Evolutionary conservation across 1,140 invertebrate genomes (phyloP).

Genomic region (Melitaea cinxia): DNA sequence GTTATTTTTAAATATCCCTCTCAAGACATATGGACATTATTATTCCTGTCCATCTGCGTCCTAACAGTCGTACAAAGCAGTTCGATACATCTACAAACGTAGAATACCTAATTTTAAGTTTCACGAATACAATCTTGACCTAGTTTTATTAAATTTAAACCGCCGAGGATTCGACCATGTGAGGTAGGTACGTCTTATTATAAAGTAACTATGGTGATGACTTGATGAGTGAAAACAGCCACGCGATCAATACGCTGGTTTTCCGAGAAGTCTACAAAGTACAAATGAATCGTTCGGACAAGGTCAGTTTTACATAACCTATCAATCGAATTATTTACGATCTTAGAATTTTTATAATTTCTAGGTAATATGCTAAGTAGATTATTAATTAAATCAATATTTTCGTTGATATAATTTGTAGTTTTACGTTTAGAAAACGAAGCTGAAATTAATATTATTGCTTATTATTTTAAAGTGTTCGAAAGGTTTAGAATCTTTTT

Average conservation of each 20-base stretch:
- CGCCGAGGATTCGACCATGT: constrained; percentile 50
- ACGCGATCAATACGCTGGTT: constrained; percentile 33
- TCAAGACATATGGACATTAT: constrained; percentile 64
- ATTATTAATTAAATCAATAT: too few species aligned
- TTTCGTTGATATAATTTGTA: too few species aligned
- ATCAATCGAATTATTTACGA: background rate
- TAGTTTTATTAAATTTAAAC: constrained; percentile 60
- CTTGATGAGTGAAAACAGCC: constrained; percentile 43
- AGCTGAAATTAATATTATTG: too few species aligned
- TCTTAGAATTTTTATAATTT: background rate
- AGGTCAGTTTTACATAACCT: constrained; percentile 49
- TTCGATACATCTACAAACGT: constrained; percentile 30
- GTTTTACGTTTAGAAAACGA: too few species aligned
- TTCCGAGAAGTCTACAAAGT: background rate
- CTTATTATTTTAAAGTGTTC: too few species aligned
- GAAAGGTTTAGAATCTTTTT: too few species aligned
- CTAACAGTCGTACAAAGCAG: constrained; percentile 42
- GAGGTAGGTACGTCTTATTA: constrained; percentile 53
- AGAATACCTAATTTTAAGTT: constrained; percentile 46
- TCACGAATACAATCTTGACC: constrained; percentile 58
- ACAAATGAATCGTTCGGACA: constrained; percentile 28
- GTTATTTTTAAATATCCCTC: constrained; percentile 65
- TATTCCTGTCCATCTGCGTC: constrained; percentile 60
- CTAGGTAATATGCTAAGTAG: too few species aligned
- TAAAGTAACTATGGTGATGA: constrained; percentile 62